Conservation (phyloP, 2,797 vertebrate species). For the Typhlichthys eigenmanni region DNA sequence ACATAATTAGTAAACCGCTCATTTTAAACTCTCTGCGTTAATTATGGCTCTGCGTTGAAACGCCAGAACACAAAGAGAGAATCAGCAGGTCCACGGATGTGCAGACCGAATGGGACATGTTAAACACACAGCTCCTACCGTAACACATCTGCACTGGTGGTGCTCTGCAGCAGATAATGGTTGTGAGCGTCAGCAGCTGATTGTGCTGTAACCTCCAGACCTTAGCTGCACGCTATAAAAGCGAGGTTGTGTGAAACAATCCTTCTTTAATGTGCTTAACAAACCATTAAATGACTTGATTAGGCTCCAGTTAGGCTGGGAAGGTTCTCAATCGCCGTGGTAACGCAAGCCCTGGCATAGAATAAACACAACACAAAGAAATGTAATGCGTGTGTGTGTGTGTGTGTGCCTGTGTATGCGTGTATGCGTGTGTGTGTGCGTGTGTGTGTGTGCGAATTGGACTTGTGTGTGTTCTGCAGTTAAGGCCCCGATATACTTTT, state of each 20-base stretch:
- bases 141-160: neutral
- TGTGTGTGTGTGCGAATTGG: neutral
- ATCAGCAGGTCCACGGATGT: constrained; percentile 4
- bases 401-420: neutral
- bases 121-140: too few relatives aligned
- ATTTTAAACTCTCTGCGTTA: constrained; percentile 38
- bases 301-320: constrained; percentile 47
- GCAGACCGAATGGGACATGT: too few relatives aligned
- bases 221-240: constrained; percentile 58
- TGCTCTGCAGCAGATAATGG: constrained; percentile 54
- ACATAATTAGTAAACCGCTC: constrained; percentile 53
- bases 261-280: constrained; percentile 63
- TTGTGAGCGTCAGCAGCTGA: constrained; percentile 58
- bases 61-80: constrained; percentile 21
- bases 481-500: too few relatives aligned
- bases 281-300: constrained; percentile 64
- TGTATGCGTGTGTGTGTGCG: neutral
- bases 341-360: neutral
- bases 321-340: constrained; percentile 31
- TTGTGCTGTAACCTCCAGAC: constrained; percentile 53
- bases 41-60: constrained; percentile 58
- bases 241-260: constrained; percentile 51
- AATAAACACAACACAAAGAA: too few relatives aligned
- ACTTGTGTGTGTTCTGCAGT: too few relatives aligned
- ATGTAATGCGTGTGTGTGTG: neutral